Percentiles rank a stretch among this genome's conserved stretches.
Conservation (phyloP, 2,797 vertebrate species). For the Cetoscarus ocellatus region DNA sequence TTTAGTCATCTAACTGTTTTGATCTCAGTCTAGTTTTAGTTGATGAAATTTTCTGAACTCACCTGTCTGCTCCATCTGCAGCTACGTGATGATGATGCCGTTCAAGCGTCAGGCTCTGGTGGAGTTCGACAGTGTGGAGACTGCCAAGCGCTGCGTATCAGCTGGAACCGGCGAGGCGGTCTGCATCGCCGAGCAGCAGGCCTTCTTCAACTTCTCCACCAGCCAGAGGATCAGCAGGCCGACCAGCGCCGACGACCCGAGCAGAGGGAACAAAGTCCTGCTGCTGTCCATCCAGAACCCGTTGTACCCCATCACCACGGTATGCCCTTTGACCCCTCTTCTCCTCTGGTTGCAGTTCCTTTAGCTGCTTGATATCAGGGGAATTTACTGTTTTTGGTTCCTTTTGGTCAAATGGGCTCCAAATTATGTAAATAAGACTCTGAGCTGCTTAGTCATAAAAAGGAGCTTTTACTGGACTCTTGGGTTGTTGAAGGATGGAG, state of each 20-base stretch:
- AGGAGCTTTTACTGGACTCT: no score
- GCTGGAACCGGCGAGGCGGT: constrained; percentile 87
- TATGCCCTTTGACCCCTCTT: constrained; percentile 69
- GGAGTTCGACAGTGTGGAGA: constrained; percentile 91
- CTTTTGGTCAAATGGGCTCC: no score
- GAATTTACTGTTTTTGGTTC: no score
- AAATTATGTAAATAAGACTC: no score
- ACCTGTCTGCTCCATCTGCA: constrained; percentile 58
- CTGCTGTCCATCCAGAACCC: constrained; percentile 95
- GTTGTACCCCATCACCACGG: constrained; percentile 95
- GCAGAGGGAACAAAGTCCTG: constrained; percentile 94
- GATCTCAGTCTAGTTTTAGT: no score
- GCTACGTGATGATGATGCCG: constrained; percentile 99
- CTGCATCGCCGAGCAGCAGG: constrained; percentile 90
- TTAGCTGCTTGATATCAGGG: no score
- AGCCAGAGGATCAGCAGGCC: constrained; percentile 95
- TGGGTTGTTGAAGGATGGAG: no score
- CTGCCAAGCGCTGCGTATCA: constrained; percentile 90
- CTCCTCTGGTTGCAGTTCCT: no score
- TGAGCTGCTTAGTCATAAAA: no score
- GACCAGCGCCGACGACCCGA: constrained; percentile 91
- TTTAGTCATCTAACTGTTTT: no score
- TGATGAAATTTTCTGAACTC: background rate
- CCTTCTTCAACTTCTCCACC: constrained; percentile 97
- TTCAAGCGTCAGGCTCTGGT: constrained; percentile 96